Conservation (phyloP, 1,140 invertebrate species). For the Radopholus similis region DNA sequence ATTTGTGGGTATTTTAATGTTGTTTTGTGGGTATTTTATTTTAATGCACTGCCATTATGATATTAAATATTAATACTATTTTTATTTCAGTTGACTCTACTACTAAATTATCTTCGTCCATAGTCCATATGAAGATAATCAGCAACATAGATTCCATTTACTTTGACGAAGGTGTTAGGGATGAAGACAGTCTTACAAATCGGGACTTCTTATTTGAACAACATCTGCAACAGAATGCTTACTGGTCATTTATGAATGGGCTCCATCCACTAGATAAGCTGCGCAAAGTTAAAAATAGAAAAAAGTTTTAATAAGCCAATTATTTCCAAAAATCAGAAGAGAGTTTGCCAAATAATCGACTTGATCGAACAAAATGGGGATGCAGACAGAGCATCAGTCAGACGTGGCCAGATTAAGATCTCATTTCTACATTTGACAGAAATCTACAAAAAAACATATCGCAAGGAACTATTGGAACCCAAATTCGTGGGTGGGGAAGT, state of each 20-base stretch:
- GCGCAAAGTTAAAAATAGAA: background rate
- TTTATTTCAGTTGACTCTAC: too few relatives aligned
- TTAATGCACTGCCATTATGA: too few relatives aligned
- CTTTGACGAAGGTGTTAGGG: too few relatives aligned
- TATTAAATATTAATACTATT: too few relatives aligned
- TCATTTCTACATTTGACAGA: background rate
- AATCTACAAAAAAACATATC: background rate
- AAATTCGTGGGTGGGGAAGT: background rate
- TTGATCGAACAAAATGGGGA: background rate
- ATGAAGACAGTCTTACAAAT: too few relatives aligned
- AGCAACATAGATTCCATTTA: too few relatives aligned
- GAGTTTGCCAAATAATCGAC: background rate
- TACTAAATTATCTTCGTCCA: too few relatives aligned
- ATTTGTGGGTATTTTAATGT: too few relatives aligned
- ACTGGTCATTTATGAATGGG: background rate
- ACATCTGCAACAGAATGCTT: background rate
- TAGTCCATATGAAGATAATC: too few relatives aligned
- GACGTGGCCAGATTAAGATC: background rate
- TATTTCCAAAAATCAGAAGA: background rate
- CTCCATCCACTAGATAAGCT: background rate
- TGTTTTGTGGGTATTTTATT: too few relatives aligned
- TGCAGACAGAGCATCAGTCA: background rate
- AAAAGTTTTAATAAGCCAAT: background rate
- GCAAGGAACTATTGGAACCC: background rate
- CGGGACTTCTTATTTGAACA: too few relatives aligned